Conservation (phyloP, 2,113 vertebrate genomes). For the Arvicanthis niloticus region DNA sequence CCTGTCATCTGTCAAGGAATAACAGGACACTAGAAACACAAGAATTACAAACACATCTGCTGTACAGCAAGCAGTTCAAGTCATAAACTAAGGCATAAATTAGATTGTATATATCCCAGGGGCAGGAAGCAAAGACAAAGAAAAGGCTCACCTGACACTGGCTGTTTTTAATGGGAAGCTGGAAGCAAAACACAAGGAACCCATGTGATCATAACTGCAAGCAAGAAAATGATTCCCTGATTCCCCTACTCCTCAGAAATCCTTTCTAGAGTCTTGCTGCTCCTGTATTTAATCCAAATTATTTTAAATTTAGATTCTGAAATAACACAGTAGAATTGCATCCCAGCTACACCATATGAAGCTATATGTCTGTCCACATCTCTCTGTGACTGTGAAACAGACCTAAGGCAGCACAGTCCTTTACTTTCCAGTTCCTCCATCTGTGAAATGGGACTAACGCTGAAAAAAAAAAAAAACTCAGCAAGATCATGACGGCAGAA, state of each 20-base stretch:
- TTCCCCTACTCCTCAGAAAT: constrained; percentile 48
- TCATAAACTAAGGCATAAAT: constrained; percentile 65
- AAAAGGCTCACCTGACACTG: not conserved
- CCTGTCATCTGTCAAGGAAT: constrained; percentile 61
- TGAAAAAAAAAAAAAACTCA: constrained; percentile 4
- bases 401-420: not conserved
- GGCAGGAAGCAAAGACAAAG: constrained; percentile 12
- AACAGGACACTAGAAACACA: constrained; percentile 44
- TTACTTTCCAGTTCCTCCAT: constrained; percentile 39
- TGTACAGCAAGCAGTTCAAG: constrained; percentile 53
- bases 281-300: constrained; percentile 47
- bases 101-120: constrained; percentile 52
- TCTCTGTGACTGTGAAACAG: constrained; percentile 46
- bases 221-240: constrained; percentile 19
- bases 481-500: not conserved
- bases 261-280: constrained; percentile 6
- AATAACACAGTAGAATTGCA: not conserved
- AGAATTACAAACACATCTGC: constrained; percentile 61
- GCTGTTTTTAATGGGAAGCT: constrained; percentile 32
- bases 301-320: constrained; percentile 47
- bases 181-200: constrained; percentile 52
- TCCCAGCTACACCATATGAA: not conserved
- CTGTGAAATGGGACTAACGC: constrained; percentile 68
- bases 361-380: not conserved
- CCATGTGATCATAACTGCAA: constrained; percentile 27